Evolutionary conservation across 2,888 invertebrate species (phyloP), one percentile per base, ranked within the genome.

Genomic region (Plutella xylostella): DNA sequence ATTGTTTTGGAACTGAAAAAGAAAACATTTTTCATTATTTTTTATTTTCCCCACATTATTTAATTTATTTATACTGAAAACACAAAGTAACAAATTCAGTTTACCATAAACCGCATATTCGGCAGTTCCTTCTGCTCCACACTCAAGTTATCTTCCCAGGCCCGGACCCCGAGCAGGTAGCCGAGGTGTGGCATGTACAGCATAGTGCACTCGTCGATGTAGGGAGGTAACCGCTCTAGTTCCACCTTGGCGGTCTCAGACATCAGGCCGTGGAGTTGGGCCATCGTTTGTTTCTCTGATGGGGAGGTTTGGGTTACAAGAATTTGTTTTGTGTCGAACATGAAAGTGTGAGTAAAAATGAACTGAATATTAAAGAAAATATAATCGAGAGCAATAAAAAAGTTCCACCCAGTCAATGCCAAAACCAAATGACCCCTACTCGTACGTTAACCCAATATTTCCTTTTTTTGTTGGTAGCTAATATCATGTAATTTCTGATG

Each of bases 161-260:
- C 83, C 43, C 89, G 89, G n/a, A 95, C 86, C 0, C 89, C 90
- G 11, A 96, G 77, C 49, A 95, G 73, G 72, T 93, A 94, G 0
- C 95, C 93, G 50, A 92, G 84, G 67, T 92, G 90, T 1, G 92
- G 91, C 61, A 92, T 83, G 64, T 90, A 91, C 43, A 90, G 68
- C 71, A 92, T 87, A 14, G 86, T 85, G 59, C 91, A 92, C 55
- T 88, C 87, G 20, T 85, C 72, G 30, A 94, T 85, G 64, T 87
- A 89, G 2, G 85, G 70, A 1, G 91, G 90, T 25, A 93, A 78
- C 21, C 88, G 84, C 33, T 86, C 75, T 51, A 92, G 73, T 55
- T 94, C 93, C 51, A 89, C 85, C 50, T 86, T 78, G 0, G 92
- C 93, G 17, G 92, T 89, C 45, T 87, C 86, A 1, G 90, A 89